phyloP scores from a whole-genome alignment of 2,113 vertebrate genomes.

The Coptodon rendalli region DNA sequence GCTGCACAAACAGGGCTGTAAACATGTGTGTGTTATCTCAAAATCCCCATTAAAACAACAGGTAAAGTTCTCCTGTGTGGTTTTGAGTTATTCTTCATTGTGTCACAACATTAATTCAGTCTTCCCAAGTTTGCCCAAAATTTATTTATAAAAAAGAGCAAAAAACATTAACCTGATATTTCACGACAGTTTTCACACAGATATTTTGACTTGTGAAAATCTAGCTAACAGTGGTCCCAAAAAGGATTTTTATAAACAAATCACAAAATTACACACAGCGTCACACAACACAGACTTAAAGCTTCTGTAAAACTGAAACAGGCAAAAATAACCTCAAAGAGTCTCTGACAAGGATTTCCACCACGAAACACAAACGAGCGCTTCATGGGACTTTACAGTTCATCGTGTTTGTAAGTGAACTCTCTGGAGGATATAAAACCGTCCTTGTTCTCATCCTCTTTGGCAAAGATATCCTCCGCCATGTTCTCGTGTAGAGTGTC shows the following conservation, averaged over 20 bases:
- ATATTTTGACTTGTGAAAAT: not conserved
- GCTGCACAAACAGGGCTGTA: not conserved
- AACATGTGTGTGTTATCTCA: not conserved
- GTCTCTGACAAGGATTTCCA: not conserved
- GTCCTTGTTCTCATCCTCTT: slow-evolving; percentile 92
- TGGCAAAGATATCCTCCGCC: slow-evolving; percentile 89
- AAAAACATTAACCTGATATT: not conserved
- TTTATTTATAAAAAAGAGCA: not conserved
- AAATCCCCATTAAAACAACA: not conserved
- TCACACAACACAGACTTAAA: not conserved
- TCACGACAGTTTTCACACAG: not conserved
- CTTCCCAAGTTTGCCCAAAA: not conserved
- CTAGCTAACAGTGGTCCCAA: not conserved
- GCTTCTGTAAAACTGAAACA: not conserved
- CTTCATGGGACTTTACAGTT: slow-evolving; percentile 71
- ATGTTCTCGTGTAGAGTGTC: slow-evolving; percentile 90
- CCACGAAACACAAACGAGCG: not conserved
- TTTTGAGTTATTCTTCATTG: not conserved
- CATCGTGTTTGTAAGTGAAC: slow-evolving; percentile 94
- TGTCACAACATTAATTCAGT: not conserved
- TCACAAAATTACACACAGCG: not conserved
- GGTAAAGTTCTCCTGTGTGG: not conserved
- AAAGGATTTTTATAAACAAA: not conserved
- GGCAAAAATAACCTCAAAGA: not conserved
- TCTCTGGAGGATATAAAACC: slow-evolving; percentile 95